A percentile compares a stretch with the other conserved stretches of the same genome.
Conservation (phyloP, 2,113 vertebrate genomes). For the Euleptes europaea region DNA sequence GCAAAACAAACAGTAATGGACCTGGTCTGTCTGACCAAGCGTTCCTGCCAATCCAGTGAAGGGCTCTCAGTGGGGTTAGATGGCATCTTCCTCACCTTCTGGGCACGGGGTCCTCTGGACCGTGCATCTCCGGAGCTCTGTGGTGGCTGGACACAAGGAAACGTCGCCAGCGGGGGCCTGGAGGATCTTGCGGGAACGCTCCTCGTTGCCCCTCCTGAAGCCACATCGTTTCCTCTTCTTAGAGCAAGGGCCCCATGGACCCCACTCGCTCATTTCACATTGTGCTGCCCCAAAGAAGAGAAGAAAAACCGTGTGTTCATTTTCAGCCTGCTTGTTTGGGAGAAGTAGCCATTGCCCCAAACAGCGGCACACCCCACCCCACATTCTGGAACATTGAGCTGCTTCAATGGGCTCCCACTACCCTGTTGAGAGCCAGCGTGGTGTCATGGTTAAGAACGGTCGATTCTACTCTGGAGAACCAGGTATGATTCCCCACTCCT, state of each 20-base stretch:
- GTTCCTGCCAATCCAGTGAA: fast-evolving
- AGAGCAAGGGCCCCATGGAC: slow-evolving; percentile 89
- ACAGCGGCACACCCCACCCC: background rate
- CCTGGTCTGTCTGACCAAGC: background rate
- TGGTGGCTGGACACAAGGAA: slow-evolving; percentile 79
- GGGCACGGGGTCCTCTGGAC: slow-evolving; percentile 84
- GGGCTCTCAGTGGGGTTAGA: background rate
- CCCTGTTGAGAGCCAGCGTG: too few species aligned
- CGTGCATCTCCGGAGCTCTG: slow-evolving; percentile 83
- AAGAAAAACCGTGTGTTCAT: background rate
- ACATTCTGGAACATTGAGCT: background rate
- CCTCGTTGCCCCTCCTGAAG: slow-evolving; percentile 90
- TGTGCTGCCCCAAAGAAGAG: slow-evolving; percentile 74
- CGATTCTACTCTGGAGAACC: too few species aligned
- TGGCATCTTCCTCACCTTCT: slow-evolving; percentile 73
- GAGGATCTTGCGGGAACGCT: slow-evolving; percentile 79
- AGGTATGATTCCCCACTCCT: too few species aligned
- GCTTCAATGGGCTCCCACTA: background rate
- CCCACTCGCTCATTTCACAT: slow-evolving; percentile 95
- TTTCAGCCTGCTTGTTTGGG: background rate
- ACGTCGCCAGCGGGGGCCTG: slow-evolving; percentile 75
- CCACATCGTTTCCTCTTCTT: slow-evolving; percentile 94
- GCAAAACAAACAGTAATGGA: background rate
- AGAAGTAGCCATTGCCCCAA: background rate
- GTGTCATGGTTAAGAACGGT: too few species aligned